These are phyloP conservation scores for Bergia puertoricense DNA, from an alignment of 92 coral and sea anemone genomes.

Conservation along the genomic window DNA sequence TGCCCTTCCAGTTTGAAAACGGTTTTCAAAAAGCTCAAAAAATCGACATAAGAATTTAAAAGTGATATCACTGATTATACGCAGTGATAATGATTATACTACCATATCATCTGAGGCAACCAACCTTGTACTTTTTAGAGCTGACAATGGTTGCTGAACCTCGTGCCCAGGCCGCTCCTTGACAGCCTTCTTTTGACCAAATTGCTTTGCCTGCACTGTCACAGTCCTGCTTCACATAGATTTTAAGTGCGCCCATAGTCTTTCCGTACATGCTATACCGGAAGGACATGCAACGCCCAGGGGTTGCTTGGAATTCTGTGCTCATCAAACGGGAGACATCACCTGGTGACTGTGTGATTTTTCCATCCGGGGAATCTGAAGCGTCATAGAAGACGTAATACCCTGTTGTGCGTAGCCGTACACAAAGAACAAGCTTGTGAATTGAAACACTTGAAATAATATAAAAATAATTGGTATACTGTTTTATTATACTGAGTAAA, in stretches of 20 bases:
- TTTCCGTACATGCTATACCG: background rate
- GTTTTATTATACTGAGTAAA: too few relatives aligned
- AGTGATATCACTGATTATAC: too few relatives aligned
- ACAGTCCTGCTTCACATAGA: background rate
- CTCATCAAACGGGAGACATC: background rate
- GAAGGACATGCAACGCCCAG: slow-evolving; percentile 2
- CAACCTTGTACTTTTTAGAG: background rate
- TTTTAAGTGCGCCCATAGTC: background rate
- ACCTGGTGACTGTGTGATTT: background rate
- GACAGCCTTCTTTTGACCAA: background rate
- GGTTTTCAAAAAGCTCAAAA: too few relatives aligned
- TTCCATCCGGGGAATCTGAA: background rate
- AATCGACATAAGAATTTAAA: too few relatives aligned
- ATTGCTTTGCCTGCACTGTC: background rate
- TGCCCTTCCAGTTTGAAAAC: too few relatives aligned
- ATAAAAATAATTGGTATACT: too few relatives aligned
- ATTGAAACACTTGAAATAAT: too few relatives aligned
- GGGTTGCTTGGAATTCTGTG: background rate
- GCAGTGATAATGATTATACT: too few relatives aligned
- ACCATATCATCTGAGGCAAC: background rate
- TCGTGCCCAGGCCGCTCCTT: background rate
- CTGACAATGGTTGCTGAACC: background rate
- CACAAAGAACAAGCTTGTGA: too few relatives aligned
- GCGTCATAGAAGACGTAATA: slow-evolving; percentile 4
- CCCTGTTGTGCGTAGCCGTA: background rate